A percentile compares a stretch with the other conserved stretches of the same genome.
These are phyloP conservation scores for Crepidodera aurea DNA, from an alignment of 2,888 invertebrate genomes.

Conservation along the genomic window DNA sequence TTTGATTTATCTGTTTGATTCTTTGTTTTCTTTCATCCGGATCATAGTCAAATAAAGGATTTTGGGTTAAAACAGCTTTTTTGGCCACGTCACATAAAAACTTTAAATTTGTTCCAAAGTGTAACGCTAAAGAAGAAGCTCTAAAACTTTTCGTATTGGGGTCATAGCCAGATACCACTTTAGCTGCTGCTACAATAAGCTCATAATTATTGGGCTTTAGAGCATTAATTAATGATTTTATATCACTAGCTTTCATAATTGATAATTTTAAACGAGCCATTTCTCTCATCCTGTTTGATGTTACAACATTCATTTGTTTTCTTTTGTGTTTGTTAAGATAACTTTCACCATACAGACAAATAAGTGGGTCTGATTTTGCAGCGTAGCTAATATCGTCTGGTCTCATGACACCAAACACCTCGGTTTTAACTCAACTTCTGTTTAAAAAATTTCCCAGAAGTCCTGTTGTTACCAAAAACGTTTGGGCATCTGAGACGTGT, in stretches of 20 bases:
- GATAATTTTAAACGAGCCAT: conserved; percentile 3
- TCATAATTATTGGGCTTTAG: neutral
- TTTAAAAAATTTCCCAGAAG: conserved; percentile 25
- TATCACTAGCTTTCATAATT: neutral
- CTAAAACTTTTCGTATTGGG: neutral
- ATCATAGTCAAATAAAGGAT: neutral
- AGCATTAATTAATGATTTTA: neutral
- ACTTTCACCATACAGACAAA: conserved; percentile 16
- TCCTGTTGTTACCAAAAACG: conserved; percentile 23
- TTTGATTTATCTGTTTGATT: no score
- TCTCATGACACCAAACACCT: conserved; percentile 13
- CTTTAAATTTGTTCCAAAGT: conserved; percentile 41
- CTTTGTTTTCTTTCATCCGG: neutral
- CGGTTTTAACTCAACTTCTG: conserved; percentile 8
- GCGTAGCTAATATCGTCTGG: conserved; percentile 19
- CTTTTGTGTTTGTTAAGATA: conserved; percentile 17
- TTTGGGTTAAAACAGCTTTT: neutral
- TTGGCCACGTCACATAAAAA: conserved; percentile 29
- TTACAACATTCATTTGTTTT: conserved; percentile 13
- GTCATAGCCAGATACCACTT: neutral
- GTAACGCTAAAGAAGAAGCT: conserved; percentile 31
- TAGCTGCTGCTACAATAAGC: conserved; percentile 4
- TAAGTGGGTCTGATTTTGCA: conserved; percentile 17
- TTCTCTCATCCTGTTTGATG: conserved; percentile 4
- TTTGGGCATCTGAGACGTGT: conserved; percentile 20